Conservation (phyloP, 2,113 vertebrate genomes). For the Cricetomys ansorgei region DNA sequence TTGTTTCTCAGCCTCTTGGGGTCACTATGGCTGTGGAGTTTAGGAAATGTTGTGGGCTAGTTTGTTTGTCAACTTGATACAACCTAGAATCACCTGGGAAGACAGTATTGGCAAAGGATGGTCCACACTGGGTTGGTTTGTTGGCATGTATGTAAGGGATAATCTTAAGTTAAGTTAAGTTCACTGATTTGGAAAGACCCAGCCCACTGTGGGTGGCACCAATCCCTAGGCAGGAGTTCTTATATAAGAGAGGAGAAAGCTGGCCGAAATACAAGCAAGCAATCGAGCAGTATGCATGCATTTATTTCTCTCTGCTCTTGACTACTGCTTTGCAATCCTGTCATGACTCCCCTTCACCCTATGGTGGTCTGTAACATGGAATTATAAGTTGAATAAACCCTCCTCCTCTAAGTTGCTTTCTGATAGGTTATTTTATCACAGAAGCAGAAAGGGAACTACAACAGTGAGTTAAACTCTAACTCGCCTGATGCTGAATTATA, state of each 20-base stretch:
- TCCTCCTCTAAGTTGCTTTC: neutral
- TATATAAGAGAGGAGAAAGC: neutral
- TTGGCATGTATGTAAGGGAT: neutral
- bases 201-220: neutral
- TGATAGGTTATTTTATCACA: neutral
- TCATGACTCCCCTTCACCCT: neutral
- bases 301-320: neutral
- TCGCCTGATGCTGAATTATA: neutral
- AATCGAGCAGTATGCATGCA: neutral
- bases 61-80: neutral
- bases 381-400: neutral
- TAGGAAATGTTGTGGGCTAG: neutral
- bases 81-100: neutral
- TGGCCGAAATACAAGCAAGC: neutral
- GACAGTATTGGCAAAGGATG: neutral
- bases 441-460: neutral
- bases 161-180: neutral
- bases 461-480: neutral
- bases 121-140: neutral
- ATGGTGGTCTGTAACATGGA: neutral
- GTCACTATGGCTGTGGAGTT: fast-evolving
- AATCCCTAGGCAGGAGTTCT: neutral
- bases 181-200: neutral
- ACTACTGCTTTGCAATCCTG: neutral
- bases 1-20: neutral